These are phyloP conservation scores for Pteronotus mesoamericanus DNA, from an alignment of 2,797 vertebrate species.

Conservation along the genomic window DNA sequence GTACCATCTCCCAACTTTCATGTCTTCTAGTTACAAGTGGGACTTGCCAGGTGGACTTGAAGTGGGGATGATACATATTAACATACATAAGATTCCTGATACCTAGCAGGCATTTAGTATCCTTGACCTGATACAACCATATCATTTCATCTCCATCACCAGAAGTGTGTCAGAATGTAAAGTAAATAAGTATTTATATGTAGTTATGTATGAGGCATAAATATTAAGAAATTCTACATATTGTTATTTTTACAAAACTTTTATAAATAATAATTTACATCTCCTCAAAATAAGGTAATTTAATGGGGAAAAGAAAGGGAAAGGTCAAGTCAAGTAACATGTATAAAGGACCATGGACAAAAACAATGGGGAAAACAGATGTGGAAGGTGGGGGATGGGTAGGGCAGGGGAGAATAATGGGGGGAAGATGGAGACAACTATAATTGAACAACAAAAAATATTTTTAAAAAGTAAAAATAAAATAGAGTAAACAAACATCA, in stretches of 20 bases:
- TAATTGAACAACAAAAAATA: no score
- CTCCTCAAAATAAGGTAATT: not conserved
- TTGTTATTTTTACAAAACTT: not conserved
- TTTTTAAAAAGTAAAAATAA: not conserved
- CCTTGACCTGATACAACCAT: not conserved
- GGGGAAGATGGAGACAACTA: no score
- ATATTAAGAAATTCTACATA: not conserved
- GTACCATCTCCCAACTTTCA: not conserved
- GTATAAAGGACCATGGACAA: no score
- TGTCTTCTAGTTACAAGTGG: not conserved
- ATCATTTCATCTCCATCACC: not conserved
- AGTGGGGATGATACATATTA: rapidly evolving
- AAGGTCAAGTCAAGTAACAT: no score
- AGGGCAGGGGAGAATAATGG: no score
- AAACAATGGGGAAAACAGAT: no score
- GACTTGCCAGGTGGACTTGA: no score
- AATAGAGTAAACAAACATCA: not conserved
- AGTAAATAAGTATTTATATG: not conserved
- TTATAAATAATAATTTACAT: not conserved
- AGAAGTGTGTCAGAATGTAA: not conserved
- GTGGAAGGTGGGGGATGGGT: no score
- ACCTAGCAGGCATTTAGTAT: not conserved
- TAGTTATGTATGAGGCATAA: not conserved
- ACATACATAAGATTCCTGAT: not conserved
- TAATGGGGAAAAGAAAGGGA: not conserved